Percentiles rank a stretch among this genome's conserved stretches.
Conservation (phyloP, 1,140 invertebrate genomes). For the Dufourea novaeangliae region DNA sequence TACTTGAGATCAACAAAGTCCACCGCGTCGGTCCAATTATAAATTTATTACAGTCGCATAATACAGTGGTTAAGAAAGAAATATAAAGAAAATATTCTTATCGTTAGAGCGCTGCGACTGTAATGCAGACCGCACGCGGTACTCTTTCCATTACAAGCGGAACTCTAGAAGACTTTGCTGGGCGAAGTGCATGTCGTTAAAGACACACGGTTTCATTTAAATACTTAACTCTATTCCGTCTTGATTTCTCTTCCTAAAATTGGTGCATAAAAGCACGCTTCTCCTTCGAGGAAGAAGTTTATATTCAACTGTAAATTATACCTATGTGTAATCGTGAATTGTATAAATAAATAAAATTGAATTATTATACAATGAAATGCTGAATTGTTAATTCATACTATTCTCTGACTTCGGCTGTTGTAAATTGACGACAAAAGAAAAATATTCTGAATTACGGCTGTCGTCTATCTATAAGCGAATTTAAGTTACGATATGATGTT, state of each 20-base stretch:
- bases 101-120: slow-evolving; percentile 12
- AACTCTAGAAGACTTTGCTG: slow-evolving; percentile 34
- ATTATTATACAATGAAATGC: neutral
- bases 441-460: too few relatives aligned
- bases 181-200: slow-evolving; percentile 46
- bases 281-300: neutral
- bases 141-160: slow-evolving; percentile 15
- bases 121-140: slow-evolving; percentile 28
- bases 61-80: neutral
- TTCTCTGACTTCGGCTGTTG: too few relatives aligned
- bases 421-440: too few relatives aligned
- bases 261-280: slow-evolving; percentile 3
- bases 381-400: neutral
- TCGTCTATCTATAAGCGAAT: too few relatives aligned
- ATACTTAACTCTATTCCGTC: slow-evolving; percentile 29
- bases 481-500: too few relatives aligned
- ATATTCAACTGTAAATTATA: neutral
- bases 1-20: neutral
- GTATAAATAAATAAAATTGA: neutral
- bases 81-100: slow-evolving; percentile 67
- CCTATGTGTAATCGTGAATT: neutral
- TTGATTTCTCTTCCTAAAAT: slow-evolving; percentile 33
- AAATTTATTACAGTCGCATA: neutral
- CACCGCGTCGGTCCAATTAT: neutral
- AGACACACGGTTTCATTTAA: slow-evolving; percentile 42